Percentiles rank a stretch among this genome's conserved stretches.
These are phyloP conservation scores for Elgaria multicarinata DNA, from an alignment of 2,113 vertebrate species.

Conservation along the genomic window DNA sequence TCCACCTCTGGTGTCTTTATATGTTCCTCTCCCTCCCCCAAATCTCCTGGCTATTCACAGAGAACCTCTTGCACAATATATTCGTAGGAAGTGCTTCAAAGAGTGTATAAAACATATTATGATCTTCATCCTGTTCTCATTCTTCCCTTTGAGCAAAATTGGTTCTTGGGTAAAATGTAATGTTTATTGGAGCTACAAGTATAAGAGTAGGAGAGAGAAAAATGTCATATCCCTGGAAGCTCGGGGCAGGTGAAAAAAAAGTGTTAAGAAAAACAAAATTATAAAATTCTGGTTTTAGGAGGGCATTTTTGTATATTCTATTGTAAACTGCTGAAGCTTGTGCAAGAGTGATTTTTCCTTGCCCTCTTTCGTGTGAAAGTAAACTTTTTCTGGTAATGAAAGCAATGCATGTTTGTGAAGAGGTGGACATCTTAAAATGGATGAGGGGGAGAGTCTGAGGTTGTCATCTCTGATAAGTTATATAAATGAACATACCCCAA, in stretches of 20 bases:
- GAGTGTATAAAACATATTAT: background rate
- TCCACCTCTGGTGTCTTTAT: background rate
- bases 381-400: background rate
- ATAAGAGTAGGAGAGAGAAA: background rate
- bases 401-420: background rate
- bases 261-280: background rate
- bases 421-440: background rate
- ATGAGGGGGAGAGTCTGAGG: background rate
- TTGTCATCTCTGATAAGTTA: background rate
- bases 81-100: no score
- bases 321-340: background rate
- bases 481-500: background rate
- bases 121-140: background rate
- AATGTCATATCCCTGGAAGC: background rate
- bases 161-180: background rate
- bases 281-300: background rate
- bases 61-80: background rate
- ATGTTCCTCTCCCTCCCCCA: background rate
- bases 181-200: background rate
- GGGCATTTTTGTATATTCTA: background rate
- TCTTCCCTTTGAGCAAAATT: background rate
- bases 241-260: background rate
- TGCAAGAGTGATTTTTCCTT: background rate
- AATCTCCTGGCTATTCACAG: background rate
- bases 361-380: background rate